A percentile compares a stretch with the other conserved stretches of the same genome.
Conservation (phyloP, 2,797 vertebrate genomes). For the Calcarius lapponicus region DNA sequence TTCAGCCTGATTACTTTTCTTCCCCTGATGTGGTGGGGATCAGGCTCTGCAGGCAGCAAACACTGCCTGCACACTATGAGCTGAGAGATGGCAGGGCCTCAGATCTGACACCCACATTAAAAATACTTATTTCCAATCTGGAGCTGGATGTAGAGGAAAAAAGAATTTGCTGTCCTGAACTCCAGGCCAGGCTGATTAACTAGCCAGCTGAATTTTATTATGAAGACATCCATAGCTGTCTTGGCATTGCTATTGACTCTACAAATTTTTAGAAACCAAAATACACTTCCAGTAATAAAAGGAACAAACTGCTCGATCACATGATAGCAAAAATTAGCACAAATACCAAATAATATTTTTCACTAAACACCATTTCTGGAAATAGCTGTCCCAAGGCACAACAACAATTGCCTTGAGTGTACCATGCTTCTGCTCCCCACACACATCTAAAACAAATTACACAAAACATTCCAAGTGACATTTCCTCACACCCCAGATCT, state of each 20-base stretch:
- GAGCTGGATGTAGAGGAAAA: neutral
- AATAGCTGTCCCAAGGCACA: constrained; percentile 18
- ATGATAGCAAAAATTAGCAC: neutral
- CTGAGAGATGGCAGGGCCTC: neutral
- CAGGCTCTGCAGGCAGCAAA: neutral
- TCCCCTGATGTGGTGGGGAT: neutral
- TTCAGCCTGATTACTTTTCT: neutral
- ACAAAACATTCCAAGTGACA: neutral
- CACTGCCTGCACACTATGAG: neutral
- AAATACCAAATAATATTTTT: neutral
- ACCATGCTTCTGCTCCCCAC: neutral
- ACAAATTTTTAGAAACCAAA: constrained; percentile 4
- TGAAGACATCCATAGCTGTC: neutral
- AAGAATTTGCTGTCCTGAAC: neutral
- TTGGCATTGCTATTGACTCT: neutral
- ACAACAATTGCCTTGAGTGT: neutral
- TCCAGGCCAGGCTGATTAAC: neutral
- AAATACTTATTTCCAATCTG: neutral
- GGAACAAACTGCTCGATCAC: neutral
- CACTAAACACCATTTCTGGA: neutral
- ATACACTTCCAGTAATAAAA: constrained; percentile 4
- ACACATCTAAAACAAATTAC: constrained; percentile 21
- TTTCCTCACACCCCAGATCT: neutral
- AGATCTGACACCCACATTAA: neutral
- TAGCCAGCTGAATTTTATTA: neutral